phyloP scores from a whole-genome alignment of 2,797 vertebrate species.

The Anolis apletophallus region DNA sequence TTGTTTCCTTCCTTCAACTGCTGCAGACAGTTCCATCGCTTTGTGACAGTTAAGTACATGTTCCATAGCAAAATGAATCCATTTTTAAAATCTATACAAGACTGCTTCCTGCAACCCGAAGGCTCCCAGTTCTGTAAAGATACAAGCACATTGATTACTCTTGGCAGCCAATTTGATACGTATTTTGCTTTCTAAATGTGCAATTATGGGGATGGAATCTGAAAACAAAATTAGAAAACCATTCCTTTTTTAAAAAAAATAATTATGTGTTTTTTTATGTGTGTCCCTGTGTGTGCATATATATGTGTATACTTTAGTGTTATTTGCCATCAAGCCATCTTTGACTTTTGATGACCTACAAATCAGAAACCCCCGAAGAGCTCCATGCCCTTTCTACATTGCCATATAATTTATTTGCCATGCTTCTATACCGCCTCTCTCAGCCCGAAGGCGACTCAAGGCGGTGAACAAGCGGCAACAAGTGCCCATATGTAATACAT shows the following conservation, averaged over 20 bases:
- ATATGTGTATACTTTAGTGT: background rate
- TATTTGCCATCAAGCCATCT: too few species aligned
- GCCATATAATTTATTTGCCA: too few species aligned
- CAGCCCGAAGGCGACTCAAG: too few species aligned
- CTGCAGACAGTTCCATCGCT: background rate
- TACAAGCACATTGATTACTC: background rate
- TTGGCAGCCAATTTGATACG: background rate
- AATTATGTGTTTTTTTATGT: too few species aligned
- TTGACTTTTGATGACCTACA: too few species aligned
- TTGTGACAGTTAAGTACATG: constrained; percentile 28
- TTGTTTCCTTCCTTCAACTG: constrained; percentile 43
- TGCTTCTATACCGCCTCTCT: too few species aligned
- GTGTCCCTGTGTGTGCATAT: too few species aligned
- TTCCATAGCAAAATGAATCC: constrained; percentile 13
- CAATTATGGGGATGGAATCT: background rate
- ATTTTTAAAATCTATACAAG: constrained; percentile 17
- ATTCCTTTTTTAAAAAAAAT: background rate
- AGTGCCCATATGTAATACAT: too few species aligned
- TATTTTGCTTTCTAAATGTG: background rate
- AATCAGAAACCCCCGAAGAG: too few species aligned
- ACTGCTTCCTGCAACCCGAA: constrained; percentile 18
- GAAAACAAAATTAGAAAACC: constrained; percentile 1
- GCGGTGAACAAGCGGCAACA: too few species aligned
- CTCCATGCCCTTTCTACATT: too few species aligned
- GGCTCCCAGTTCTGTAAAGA: accelerated